These are phyloP conservation scores for Rallus crepitans DNA, from an alignment of 2,797 vertebrate species.

Conservation along the genomic window DNA sequence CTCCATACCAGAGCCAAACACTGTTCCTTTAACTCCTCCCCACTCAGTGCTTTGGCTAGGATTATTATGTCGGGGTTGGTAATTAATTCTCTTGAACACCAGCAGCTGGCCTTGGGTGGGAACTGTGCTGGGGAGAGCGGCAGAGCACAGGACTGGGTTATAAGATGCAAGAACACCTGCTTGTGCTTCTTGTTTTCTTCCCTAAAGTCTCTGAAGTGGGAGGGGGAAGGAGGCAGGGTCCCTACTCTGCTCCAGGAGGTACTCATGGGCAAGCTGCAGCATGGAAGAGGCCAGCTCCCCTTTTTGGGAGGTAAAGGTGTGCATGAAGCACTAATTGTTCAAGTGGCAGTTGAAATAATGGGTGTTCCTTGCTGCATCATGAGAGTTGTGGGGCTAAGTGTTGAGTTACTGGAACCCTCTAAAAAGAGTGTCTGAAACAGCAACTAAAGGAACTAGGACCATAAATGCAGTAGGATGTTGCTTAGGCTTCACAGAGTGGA, in stretches of 20 bases:
- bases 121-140: not conserved
- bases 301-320: not conserved
- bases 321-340: not conserved
- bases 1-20: not conserved
- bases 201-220: not conserved
- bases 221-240: rapidly evolving
- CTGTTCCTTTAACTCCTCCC: not conserved
- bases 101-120: conserved; percentile 25
- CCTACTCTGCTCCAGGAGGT: not conserved
- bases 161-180: not conserved
- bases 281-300: not conserved
- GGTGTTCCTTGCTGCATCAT: not conserved
- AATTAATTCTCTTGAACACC: conserved; percentile 26
- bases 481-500: not conserved
- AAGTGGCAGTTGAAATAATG: not conserved
- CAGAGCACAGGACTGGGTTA: not conserved
- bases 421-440: not conserved
- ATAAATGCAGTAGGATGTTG: not conserved
- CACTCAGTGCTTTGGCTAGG: not conserved
- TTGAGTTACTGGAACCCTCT: not conserved
- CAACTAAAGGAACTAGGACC: not conserved
- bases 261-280: not conserved
- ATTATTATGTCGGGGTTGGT: not conserved
- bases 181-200: not conserved
- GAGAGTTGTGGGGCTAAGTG: not conserved